These are phyloP conservation scores for Hipparchia semele DNA, from an alignment of 2,888 invertebrate genomes.

Conservation along the genomic window DNA sequence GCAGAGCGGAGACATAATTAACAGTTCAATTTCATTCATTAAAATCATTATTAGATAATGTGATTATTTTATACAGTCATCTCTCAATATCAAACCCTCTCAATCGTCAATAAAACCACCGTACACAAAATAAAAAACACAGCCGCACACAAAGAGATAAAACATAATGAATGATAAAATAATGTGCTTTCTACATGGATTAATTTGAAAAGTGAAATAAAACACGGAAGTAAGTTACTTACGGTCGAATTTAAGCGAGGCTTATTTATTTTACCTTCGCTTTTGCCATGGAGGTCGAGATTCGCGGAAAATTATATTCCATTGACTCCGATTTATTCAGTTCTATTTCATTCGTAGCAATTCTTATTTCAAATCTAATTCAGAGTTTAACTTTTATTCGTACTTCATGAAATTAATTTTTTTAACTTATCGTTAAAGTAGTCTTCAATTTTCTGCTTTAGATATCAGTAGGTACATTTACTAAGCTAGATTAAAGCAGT, in stretches of 20 bases:
- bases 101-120: too few species aligned
- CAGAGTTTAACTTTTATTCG: not conserved
- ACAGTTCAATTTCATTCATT: too few species aligned
- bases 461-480: not conserved
- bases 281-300: slow-evolving; percentile 2
- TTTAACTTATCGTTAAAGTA: not conserved
- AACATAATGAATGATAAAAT: not conserved
- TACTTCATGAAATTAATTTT: not conserved
- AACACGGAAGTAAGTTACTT: not conserved
- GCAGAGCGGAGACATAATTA: too few species aligned
- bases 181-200: not conserved
- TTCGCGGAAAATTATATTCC: slow-evolving; percentile 9
- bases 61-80: too few species aligned
- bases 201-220: slow-evolving; percentile 2
- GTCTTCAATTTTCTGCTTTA: too few species aligned
- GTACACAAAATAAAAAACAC: not conserved
- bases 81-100: too few species aligned
- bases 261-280: slow-evolving; percentile 1
- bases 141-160: not conserved
- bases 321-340: not conserved
- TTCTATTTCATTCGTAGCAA: not conserved
- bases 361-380: not conserved
- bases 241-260: slow-evolving; percentile 4
- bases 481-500: not conserved
- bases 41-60: too few species aligned